Percentiles rank a stretch among this genome's conserved stretches.
Evolutionary conservation across 2,797 vertebrate genomes (phyloP).

Genomic region (Psittacula derbiana): DNA sequence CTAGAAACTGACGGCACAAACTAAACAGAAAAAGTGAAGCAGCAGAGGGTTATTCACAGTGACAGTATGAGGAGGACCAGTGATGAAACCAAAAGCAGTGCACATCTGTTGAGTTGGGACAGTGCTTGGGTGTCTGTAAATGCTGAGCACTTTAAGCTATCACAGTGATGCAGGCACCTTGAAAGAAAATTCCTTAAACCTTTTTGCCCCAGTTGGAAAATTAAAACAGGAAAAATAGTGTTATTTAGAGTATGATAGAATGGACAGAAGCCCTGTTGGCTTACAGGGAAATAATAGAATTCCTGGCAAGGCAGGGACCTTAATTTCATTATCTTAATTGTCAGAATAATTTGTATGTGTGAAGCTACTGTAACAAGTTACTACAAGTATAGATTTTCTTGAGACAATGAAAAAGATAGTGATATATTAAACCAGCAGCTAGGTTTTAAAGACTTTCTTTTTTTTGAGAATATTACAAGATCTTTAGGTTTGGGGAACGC

Average conservation of each 20-base stretch:
- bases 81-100: fast-evolving
- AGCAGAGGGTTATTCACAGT: neutral
- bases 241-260: neutral
- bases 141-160: neutral
- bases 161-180: neutral
- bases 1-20: neutral
- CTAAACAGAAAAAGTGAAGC: neutral
- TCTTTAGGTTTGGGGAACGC: neutral
- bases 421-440: neutral
- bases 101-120: neutral
- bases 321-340: neutral
- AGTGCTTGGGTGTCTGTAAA: neutral
- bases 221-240: neutral
- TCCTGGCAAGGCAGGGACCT: neutral
- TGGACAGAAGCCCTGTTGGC: neutral
- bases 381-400: neutral
- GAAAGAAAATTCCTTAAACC: neutral
- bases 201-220: neutral
- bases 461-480: neutral
- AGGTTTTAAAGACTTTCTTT: neutral
- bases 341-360: neutral
- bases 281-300: neutral
- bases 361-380: neutral
- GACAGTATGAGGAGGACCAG: neutral
- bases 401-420: neutral